Conservation (phyloP, 1,140 invertebrate species). For the Caenorhabditis remanei region DNA sequence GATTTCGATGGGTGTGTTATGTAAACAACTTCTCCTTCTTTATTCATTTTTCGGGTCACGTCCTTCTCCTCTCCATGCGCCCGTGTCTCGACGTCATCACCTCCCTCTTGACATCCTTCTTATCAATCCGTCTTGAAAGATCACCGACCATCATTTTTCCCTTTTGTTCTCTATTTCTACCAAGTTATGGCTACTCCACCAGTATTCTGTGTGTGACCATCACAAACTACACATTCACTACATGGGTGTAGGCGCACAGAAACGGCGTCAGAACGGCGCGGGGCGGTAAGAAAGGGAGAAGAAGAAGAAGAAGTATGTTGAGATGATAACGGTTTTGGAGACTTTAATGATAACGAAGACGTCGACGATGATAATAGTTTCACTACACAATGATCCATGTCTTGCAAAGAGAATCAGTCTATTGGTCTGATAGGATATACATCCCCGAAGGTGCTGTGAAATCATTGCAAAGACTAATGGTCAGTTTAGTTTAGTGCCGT, state of each 20-base stretch:
- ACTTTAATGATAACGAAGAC: neutral
- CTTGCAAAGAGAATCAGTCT: neutral
- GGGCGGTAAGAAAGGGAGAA: neutral
- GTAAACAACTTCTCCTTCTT: neutral
- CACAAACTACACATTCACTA: conserved; percentile 43
- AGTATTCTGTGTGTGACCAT: neutral
- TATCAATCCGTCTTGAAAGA: conserved; percentile 8
- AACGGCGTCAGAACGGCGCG: neutral
- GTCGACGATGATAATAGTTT: neutral
- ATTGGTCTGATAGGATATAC: too few relatives aligned
- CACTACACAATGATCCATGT: conserved; percentile 1
- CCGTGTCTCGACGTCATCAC: too few relatives aligned
- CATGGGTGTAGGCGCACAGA: neutral
- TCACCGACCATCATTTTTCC: neutral
- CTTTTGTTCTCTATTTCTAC: neutral
- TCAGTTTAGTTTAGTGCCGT: too few relatives aligned
- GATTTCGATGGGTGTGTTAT: neutral
- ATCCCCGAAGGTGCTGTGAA: too few relatives aligned
- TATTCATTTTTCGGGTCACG: neutral
- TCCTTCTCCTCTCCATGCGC: neutral
- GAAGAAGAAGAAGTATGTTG: too few relatives aligned
- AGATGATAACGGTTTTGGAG: too few relatives aligned
- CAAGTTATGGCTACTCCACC: neutral
- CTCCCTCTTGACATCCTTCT: neutral
- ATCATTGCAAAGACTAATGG: too few relatives aligned